Evolutionary conservation across 2,888 invertebrate genomes (phyloP).

Genomic region (Phortica okadai): DNA sequence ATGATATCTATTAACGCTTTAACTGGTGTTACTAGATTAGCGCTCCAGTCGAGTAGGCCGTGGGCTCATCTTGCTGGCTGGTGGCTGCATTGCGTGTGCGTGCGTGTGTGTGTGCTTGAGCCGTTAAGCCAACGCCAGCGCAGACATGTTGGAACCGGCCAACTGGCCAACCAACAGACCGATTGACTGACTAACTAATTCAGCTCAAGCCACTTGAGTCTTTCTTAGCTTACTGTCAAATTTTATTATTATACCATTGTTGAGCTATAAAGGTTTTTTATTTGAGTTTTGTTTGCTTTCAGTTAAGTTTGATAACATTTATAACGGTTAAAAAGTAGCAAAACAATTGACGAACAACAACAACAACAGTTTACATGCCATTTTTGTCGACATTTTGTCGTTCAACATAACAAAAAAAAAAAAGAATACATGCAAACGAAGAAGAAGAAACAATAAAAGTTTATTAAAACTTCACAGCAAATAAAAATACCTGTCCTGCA

Average conservation of each 20-base stretch:
- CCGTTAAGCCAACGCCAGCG: background rate
- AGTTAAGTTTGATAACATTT: background rate
- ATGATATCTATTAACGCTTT: conserved; percentile 72
- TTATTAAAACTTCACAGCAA: conserved; percentile 59
- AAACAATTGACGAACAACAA: background rate
- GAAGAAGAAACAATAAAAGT: conserved; percentile 11
- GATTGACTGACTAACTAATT: background rate
- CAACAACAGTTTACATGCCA: background rate
- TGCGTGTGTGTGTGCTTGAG: conserved; percentile 4
- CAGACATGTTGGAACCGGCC: background rate
- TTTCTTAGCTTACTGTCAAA: background rate
- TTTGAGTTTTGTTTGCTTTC: too few relatives aligned
- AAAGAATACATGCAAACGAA: background rate
- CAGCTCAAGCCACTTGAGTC: background rate
- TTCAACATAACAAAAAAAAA: conserved; percentile 5
- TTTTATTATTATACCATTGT: background rate
- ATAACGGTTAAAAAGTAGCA: background rate
- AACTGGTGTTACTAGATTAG: conserved; percentile 65
- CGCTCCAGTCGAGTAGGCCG: conserved; percentile 8
- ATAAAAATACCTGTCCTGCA: conserved; percentile 68
- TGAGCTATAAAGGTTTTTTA: background rate
- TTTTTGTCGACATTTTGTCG: background rate
- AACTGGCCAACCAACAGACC: background rate
- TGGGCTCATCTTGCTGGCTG: conserved; percentile 20
- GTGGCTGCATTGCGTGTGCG: conserved; percentile 3